Percentiles rank a stretch among this genome's conserved stretches.
Conservation (phyloP, 1,140 invertebrate species). For the Proales similis region DNA sequence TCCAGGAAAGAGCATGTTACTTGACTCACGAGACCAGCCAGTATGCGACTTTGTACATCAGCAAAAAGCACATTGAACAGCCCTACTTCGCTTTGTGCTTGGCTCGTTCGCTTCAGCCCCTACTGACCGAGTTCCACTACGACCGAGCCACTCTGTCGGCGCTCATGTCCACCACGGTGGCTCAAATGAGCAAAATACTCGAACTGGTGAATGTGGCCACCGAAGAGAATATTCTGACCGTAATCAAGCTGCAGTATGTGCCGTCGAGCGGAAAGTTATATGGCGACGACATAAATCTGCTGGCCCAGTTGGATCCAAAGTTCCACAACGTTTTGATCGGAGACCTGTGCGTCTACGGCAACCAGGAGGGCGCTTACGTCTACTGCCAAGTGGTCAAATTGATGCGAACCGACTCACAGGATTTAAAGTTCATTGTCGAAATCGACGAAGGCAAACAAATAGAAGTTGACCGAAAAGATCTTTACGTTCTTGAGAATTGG, state of each 20-base stretch:
- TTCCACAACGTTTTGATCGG: slow-evolving; percentile 14
- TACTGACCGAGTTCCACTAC: slow-evolving; percentile 9
- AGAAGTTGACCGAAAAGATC: slow-evolving; percentile 4
- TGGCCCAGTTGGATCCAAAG: slow-evolving; percentile 6
- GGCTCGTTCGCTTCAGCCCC: slow-evolving; percentile 2
- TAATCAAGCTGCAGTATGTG: slow-evolving; percentile 35
- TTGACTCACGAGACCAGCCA: slow-evolving; percentile 17
- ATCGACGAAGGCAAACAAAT: not conserved
- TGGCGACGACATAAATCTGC: slow-evolving; percentile 28
- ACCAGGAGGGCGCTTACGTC: slow-evolving; percentile 9
- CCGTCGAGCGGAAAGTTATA: slow-evolving; percentile 29
- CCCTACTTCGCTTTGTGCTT: slow-evolving; percentile 35
- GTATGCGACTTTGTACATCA: slow-evolving; percentile 29
- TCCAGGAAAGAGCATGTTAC: slow-evolving; percentile 36
- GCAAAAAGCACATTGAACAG: slow-evolving; percentile 36
- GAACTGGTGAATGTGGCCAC: slow-evolving; percentile 30
- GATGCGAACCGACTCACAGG: not conserved
- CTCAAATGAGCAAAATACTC: slow-evolving; percentile 18
- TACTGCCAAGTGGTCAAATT: slow-evolving; percentile 28
- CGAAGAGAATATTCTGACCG: slow-evolving; percentile 38
- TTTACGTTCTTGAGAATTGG: slow-evolving; percentile 38
- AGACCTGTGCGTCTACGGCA: slow-evolving; percentile 31
- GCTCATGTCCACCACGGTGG: slow-evolving; percentile 14
- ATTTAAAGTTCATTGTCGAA: not conserved
- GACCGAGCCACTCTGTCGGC: slow-evolving; percentile 23